Evolutionary conservation across 1,140 invertebrate genomes (phyloP), one percentile per base, ranked within the genome.

Genomic region (Papilio polyxenes): DNA sequence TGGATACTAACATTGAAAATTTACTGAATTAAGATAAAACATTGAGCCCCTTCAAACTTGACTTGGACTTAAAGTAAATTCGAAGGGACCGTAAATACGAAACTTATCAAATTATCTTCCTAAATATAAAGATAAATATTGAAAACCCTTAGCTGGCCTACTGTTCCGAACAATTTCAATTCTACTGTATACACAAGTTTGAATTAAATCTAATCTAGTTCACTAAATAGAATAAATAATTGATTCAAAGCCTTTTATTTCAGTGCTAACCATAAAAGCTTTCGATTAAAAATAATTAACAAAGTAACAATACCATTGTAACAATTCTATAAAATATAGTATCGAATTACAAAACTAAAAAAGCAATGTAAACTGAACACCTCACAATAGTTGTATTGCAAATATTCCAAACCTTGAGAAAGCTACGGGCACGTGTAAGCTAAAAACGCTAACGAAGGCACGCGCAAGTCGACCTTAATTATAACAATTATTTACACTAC

Each of bases 401-500:
- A 65, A 65, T 65, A 65, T 65, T 31, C 23, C 65, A 69, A 37
- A 23, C 65, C 62, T 65, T 69, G 65, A 69, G 65, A 69, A 69
- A 37, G 31, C 65, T 69, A 37, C 23, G 10, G 65, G 65, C 65
- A 69, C 65, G 65, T 69, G 65, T 69, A 69, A 69, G 65, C 9
- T 75, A 48, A 75, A 75, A 53, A 53, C n/a, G 44, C 48, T 17
- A 76, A 51, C 75, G 48, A 53, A 31, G 75, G 75, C 75, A 53
- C 75, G 75, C 20, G 48, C 49, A 76, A 76, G 49, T 23, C 48
- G 75, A 76, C 75, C 75, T 76, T 76, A 76, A 76, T 76, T 76
- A 76, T 49, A 75, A 75, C 17, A 76, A 76, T 76, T 76, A 76
- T 76, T 76, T 76, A 53, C 75, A 76, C 75, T 10, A 76, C 48